These are phyloP conservation scores for Semaprochilodus insignis DNA, from an alignment of 2,797 vertebrate genomes.

Conservation along the genomic window DNA sequence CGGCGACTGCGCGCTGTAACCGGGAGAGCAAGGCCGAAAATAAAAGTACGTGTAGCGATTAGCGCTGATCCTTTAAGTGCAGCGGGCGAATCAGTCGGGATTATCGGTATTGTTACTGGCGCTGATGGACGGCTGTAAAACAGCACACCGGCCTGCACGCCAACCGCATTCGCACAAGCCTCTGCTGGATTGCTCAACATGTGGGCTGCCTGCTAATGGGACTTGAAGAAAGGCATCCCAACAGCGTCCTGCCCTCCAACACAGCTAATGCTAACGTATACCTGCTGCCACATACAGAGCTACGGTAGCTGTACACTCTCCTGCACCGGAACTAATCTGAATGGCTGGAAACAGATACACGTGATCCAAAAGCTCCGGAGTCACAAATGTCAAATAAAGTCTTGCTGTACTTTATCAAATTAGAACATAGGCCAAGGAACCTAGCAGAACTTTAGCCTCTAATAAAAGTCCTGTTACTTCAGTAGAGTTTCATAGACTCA, in stretches of 20 bases:
- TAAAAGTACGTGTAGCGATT: slow-evolving; percentile 44
- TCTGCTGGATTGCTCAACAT: neutral
- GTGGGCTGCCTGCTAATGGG: neutral
- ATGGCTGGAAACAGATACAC: neutral
- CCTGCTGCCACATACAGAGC: neutral
- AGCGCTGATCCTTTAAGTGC: slow-evolving; percentile 36
- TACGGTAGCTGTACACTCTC: neutral
- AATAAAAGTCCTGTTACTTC: too few relatives aligned
- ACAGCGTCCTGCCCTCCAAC: neutral
- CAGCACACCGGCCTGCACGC: slow-evolving; percentile 2
- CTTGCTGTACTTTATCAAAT: neutral
- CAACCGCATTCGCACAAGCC: neutral
- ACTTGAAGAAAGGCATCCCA: neutral
- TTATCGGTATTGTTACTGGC: slow-evolving; percentile 42
- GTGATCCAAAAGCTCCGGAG: neutral
- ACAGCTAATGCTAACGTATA: neutral
- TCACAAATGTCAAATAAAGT: neutral
- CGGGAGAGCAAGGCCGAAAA: slow-evolving; percentile 21
- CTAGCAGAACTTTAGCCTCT: too few relatives aligned
- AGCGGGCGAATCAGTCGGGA: slow-evolving; percentile 40
- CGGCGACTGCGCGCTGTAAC: slow-evolving; percentile 32
- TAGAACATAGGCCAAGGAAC: neutral
- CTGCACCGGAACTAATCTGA: neutral
- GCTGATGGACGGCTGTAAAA: slow-evolving; percentile 12
- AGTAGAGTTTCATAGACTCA: too few relatives aligned